A percentile compares a stretch with the other conserved stretches of the same genome.
These are phyloP conservation scores for Rhegmatorhina hoffmannsi DNA, from an alignment of 2,113 vertebrate genomes.

Conservation along the genomic window DNA sequence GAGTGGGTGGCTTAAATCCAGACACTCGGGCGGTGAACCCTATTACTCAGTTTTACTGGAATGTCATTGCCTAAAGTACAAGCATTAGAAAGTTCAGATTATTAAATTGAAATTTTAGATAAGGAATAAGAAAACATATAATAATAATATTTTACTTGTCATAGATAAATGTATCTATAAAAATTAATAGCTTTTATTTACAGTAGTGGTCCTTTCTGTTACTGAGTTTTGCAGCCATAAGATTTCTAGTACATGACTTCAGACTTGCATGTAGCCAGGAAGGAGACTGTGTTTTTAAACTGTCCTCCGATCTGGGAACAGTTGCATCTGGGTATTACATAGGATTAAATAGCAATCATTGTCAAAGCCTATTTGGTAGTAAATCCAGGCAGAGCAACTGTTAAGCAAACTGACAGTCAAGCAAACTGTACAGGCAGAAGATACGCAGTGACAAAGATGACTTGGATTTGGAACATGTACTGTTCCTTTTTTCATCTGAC, in stretches of 20 bases:
- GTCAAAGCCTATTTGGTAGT: slow-evolving; percentile 80
- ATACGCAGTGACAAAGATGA: neutral
- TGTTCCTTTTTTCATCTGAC: neutral
- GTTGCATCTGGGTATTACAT: slow-evolving; percentile 72
- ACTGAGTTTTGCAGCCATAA: neutral
- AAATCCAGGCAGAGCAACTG: slow-evolving; percentile 80
- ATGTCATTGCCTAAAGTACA: neutral
- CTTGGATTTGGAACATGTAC: neutral
- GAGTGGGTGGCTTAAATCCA: neutral
- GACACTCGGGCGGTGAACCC: neutral
- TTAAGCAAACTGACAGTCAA: slow-evolving; percentile 72
- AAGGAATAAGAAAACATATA: neutral
- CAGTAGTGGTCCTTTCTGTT: neutral
- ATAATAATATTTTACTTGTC: neutral
- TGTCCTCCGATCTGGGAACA: slow-evolving; percentile 36
- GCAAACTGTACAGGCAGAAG: slow-evolving; percentile 25
- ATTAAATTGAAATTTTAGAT: neutral
- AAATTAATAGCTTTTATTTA: neutral
- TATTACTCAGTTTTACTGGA: neutral
- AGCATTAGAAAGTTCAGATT: neutral
- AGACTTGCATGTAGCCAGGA: neutral
- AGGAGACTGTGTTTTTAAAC: slow-evolving; percentile 16
- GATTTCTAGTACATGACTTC: neutral
- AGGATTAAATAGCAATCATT: slow-evolving; percentile 82
- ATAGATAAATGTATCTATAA: neutral